Base-by-base conservation (phyloP, 92 coral and sea anemone species). In the Anthopleura xanthogrammica region DNA sequence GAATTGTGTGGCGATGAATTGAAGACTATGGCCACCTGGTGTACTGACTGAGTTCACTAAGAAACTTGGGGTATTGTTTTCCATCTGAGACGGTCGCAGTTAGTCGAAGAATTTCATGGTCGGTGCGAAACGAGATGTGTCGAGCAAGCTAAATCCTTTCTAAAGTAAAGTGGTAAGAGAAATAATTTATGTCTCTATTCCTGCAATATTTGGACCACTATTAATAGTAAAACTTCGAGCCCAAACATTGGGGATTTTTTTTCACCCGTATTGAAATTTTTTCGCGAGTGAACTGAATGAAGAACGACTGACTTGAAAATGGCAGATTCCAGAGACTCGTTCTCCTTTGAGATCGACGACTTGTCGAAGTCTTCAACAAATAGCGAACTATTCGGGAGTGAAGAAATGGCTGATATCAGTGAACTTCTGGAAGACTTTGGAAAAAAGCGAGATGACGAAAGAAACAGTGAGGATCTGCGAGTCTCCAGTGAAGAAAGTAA, bases 361-460 rank as follows among this genome's bases (percentile, higher is more conserved):
- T 24, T 80, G 50, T 46, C 36, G 36, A 29, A 29, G 12, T 80
- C 83, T 19, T 41, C 50, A 16, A 43, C 73, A 46, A 9, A 46
- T 22, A 80, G 83, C 20, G 60, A 65, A 16, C 60, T 60, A 24
- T 79, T 80, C 60, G 76, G 66, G 52, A 82, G 79, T 73, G 85
- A 65, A 5, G 85, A 82, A 57, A n/a, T 72, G 4, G 85, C 79
- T 10, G 85, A 82, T 40, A 82, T 82, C 56, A 68, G 85, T 57
- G 85, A 72, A 7, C 79, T 82, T 52, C 73, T 82, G 36, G 85
- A 72, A 22, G 79, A 75, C 62, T 82, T 82, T 73, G 85, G 72
- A 40, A 75, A 40, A 73, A 50, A 42, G 13, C 66, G 85, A 82
- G 79, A 73, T 24, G 41, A 42, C 14, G 42, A 23, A 55, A 48